A percentile compares a stretch with the other conserved stretches of the same genome.
Evolutionary conservation across 2,888 invertebrate genomes (phyloP).

Genomic region (Andricus quercusramuli): DNA sequence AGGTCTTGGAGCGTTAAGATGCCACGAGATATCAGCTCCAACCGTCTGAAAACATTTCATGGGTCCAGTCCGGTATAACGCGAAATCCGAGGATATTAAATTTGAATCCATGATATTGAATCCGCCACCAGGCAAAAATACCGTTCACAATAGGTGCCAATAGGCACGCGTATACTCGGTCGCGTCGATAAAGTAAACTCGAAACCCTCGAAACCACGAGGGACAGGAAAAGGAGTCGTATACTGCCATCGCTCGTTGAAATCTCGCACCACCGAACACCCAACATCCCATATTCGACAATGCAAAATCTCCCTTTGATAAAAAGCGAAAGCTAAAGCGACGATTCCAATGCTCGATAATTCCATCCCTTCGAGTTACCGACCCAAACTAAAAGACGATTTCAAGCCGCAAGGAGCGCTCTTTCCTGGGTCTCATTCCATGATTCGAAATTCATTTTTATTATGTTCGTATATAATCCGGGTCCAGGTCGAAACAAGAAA

Average conservation of each 20-base stretch:
- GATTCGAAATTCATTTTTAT: background rate
- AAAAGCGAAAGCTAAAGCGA: conserved; percentile 9
- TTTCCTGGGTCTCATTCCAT: background rate
- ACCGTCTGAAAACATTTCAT: conserved; percentile 12
- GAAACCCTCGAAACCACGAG: conserved; percentile 25
- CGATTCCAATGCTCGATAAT: conserved; percentile 34
- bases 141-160: background rate
- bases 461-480: background rate
- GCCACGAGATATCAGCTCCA: conserved; percentile 9
- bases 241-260: conserved; percentile 37
- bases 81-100: conserved; percentile 11
- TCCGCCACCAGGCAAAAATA: background rate
- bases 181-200: conserved; percentile 38
- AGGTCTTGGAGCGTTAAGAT: conserved; percentile 23
- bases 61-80: background rate
- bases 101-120: conserved; percentile 17
- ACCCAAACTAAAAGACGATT: background rate
- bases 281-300: conserved; percentile 33
- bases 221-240: conserved; percentile 20
- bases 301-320: conserved; percentile 1
- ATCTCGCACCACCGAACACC: conserved; percentile 31
- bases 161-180: background rate
- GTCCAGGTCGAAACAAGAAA: too few relatives aligned
- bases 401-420: background rate
- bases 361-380: conserved; percentile 33